Evolutionary conservation across 2,113 vertebrate genomes (phyloP).

Genomic region (Pavo muticus): DNA sequence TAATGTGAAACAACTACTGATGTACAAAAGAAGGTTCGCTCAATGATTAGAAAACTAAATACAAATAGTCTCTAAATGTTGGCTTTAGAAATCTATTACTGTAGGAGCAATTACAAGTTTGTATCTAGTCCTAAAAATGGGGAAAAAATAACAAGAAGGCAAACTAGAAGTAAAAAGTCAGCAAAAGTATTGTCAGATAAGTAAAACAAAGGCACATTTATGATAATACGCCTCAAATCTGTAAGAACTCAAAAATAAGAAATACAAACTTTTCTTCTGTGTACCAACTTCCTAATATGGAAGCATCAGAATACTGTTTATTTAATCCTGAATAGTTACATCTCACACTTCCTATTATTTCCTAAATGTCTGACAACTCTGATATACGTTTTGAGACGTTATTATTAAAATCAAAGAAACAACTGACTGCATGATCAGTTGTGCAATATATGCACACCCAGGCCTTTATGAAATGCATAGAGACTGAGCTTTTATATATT

Average conservation of each 20-base stretch:
- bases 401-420: background rate
- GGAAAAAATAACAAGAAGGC: background rate
- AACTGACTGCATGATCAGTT: background rate
- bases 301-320: background rate
- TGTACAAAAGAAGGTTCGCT: background rate
- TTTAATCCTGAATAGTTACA: background rate
- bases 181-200: background rate
- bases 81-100: background rate
- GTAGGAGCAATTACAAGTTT: background rate
- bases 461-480: background rate
- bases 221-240: background rate
- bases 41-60: background rate
- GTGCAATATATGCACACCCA: fast-evolving
- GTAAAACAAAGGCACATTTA: background rate
- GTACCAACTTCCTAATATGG: background rate
- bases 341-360: background rate
- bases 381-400: background rate
- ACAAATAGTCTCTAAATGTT: background rate
- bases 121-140: background rate
- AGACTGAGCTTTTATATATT: background rate
- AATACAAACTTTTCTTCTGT: background rate
- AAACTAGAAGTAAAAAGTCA: background rate
- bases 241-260: background rate
- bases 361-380: background rate
- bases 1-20: background rate